Evolutionary conservation across 2,797 vertebrate genomes (phyloP), one percentile per base, ranked within the genome.

Genomic region (Poeciliopsis turneri): DNA sequence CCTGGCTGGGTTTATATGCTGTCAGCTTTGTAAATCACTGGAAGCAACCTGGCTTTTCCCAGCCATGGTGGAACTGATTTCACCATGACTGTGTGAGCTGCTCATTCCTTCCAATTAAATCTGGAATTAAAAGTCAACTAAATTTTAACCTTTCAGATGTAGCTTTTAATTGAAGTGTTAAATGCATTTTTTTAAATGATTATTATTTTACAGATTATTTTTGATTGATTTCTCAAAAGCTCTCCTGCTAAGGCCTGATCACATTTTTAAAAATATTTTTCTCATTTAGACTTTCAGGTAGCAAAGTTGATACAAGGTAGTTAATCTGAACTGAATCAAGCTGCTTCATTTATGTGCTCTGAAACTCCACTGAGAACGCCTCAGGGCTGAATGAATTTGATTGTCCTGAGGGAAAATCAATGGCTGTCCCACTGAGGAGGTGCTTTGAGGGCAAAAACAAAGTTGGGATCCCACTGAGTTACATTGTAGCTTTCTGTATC

Each of bases 361-460:
- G 25, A 61, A 72, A 76, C 49, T 78, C 61, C 33, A 25, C 25
- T 64, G 74, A 55, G 69, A 84, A 79, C 68, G 43, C 18, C 25
- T 68, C 4, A 70, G 30, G 18, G 33, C 53, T 80, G 53, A 81
- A 82, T 80, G 59, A 87, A 82, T 88, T 88, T 83, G 74, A 80
- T 85, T 55, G 41, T 59, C 30, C 53, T 80, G 80, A 80, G 61
- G 74, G 81, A 77, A 43, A 90, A 90, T 90, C 86, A 84, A 88
- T 87, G 72, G n/a, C 18, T 75, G 82, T 80, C 84, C 84, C 82
- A 66, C 69, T 28, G 79, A 84, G 80, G 72, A 82, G 79, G 75
- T 86, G 78, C 87, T 90, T 78, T 78, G 72, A 78, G 83, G 81
- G 74, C 76, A 71, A 84, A 84, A 88, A 88, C 79, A 74, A 70